phyloP scores from a whole-genome alignment of 1,140 invertebrate genomes.

The Ditylenchus dipsaci region DNA sequence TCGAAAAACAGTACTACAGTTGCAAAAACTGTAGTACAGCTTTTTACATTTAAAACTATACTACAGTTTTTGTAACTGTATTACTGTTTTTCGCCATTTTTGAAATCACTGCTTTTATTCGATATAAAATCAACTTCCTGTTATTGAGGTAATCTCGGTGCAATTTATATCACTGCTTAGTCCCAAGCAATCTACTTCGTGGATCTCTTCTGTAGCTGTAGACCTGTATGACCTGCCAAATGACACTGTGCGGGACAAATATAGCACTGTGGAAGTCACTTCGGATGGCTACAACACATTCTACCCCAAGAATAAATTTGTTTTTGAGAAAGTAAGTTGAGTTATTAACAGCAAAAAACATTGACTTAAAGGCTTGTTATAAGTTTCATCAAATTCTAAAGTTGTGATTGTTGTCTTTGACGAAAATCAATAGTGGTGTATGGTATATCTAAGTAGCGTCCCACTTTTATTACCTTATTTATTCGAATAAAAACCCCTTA shows the following conservation, averaged over 20 bases:
- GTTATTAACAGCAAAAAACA: constrained; percentile 7
- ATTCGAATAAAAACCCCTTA: too few relatives aligned
- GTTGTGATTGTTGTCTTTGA: too few relatives aligned
- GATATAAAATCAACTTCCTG: too few relatives aligned
- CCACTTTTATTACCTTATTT: too few relatives aligned
- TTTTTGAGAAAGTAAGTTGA: constrained; percentile 34
- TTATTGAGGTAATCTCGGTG: constrained; percentile 13
- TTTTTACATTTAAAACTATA: too few relatives aligned
- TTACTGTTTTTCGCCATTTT: too few relatives aligned
- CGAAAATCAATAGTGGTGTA: too few relatives aligned
- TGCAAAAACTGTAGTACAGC: too few relatives aligned
- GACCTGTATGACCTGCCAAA: constrained; percentile 30
- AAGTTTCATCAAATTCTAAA: constrained; percentile 1
- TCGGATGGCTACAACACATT: constrained; percentile 26
- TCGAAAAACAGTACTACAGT: too few relatives aligned
- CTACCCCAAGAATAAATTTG: constrained; percentile 18
- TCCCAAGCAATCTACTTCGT: neutral
- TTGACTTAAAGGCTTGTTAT: neutral
- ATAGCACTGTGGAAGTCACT: constrained; percentile 4
- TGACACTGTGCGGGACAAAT: constrained; percentile 24
- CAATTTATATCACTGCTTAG: constrained; percentile 23
- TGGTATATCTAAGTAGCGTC: too few relatives aligned
- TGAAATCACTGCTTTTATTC: too few relatives aligned
- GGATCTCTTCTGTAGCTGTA: constrained; percentile 9
- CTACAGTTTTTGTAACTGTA: too few relatives aligned